phyloP scores from a whole-genome alignment of 2,888 invertebrate species.

The Prenolepis imparis region DNA sequence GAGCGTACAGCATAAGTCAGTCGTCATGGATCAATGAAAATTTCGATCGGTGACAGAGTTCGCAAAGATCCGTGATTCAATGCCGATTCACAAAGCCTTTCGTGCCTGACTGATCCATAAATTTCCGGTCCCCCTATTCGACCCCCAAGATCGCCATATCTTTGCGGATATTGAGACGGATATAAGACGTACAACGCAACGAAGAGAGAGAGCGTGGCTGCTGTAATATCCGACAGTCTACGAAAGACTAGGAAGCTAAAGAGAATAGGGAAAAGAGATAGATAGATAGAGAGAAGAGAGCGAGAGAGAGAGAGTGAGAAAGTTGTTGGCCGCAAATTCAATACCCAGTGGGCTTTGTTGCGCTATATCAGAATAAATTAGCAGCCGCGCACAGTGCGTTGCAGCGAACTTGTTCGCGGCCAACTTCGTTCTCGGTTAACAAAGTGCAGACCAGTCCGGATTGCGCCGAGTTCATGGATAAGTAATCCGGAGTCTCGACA shows the following conservation, averaged over 20 bases:
- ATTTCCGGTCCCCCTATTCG: conserved; percentile 39
- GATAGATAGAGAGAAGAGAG: conserved; percentile 45
- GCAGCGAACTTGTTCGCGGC: conserved; percentile 50
- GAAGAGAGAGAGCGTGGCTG: conserved; percentile 40
- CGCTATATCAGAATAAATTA: conserved; percentile 49
- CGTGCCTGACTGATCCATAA: conserved; percentile 18
- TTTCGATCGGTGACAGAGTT: conserved; percentile 7
- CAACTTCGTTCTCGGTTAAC: conserved; percentile 50
- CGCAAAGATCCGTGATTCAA: conserved; percentile 29
- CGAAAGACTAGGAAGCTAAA: conserved; percentile 41
- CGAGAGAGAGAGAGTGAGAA: conserved; percentile 28
- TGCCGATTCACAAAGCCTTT: conserved; percentile 37
- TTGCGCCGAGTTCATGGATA: conserved; percentile 41
- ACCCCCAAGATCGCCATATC: conserved; percentile 40
- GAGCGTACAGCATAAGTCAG: neutral
- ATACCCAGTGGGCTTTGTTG: conserved; percentile 53
- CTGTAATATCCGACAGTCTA: conserved; percentile 54
- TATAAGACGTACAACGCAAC: conserved; percentile 46
- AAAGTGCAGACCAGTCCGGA: conserved; percentile 32
- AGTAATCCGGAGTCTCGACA: conserved; percentile 31
- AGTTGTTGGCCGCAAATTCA: conserved; percentile 48
- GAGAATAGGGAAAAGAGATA: conserved; percentile 36
- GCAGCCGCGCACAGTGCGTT: conserved; percentile 29
- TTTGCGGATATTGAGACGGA: conserved; percentile 60
- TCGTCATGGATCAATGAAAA: conserved; percentile 23